Percentiles rank a stretch among this genome's conserved stretches.
phyloP scores from a whole-genome alignment of 2,888 invertebrate genomes.

The Aleiodes alternator region DNA sequence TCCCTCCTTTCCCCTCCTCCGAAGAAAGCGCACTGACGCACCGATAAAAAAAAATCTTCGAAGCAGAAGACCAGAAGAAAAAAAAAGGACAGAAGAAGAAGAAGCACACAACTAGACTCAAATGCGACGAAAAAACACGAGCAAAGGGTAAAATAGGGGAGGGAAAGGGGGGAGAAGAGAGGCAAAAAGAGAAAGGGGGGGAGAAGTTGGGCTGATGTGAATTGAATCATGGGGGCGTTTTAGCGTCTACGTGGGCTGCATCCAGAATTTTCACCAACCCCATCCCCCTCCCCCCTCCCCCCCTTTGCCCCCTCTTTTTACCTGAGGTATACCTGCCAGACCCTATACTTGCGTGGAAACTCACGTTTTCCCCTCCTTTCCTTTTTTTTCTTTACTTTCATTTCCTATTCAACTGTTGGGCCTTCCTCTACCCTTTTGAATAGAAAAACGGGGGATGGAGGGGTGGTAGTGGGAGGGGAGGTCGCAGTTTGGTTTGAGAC shows the following conservation, averaged over 20 bases:
- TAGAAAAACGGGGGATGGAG: slow-evolving; percentile 38
- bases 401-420: slow-evolving; percentile 29
- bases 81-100: slow-evolving; percentile 38
- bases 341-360: slow-evolving; percentile 33
- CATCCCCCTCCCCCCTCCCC: slow-evolving; percentile 45
- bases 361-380: slow-evolving; percentile 9
- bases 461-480: slow-evolving; percentile 18
- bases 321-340: slow-evolving; percentile 29
- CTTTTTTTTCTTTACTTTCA: slow-evolving; percentile 9
- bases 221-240: slow-evolving; percentile 75
- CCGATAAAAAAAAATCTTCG: slow-evolving; percentile 21
- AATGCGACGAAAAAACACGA: slow-evolving; percentile 46
- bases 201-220: slow-evolving; percentile 68
- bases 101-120: slow-evolving; percentile 52
- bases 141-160: slow-evolving; percentile 44
- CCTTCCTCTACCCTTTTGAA: slow-evolving; percentile 28
- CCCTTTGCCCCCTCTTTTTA: not conserved
- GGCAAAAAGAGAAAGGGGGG: slow-evolving; percentile 27
- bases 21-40: slow-evolving; percentile 23
- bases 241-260: slow-evolving; percentile 72
- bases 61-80: slow-evolving; percentile 13
- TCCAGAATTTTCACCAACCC: slow-evolving; percentile 64
- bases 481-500: slow-evolving; percentile 45
- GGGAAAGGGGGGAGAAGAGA: slow-evolving; percentile 44
- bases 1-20: not conserved